phyloP scores from a whole-genome alignment of 1,140 invertebrate genomes.

The Tribolium castaneum region DNA sequence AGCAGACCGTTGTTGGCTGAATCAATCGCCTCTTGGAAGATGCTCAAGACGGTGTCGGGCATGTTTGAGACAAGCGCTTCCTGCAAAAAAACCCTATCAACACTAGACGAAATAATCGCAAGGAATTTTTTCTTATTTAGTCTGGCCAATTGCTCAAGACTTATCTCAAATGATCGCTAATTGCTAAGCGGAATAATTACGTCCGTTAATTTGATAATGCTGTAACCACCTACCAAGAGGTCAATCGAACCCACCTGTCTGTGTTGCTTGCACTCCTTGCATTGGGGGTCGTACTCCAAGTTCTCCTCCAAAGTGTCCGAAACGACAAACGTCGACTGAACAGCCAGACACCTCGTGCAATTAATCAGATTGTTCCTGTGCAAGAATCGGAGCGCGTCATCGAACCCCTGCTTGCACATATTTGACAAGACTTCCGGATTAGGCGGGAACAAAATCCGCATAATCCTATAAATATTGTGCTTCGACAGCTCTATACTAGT shows the following conservation, averaged over 20 bases:
- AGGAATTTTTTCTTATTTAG: background rate
- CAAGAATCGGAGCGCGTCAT: slow-evolving; percentile 93
- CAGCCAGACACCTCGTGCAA: slow-evolving; percentile 84
- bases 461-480: slow-evolving; percentile 93
- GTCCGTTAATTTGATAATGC: background rate
- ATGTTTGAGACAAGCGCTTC: slow-evolving; percentile 87
- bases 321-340: slow-evolving; percentile 84
- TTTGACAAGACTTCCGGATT: slow-evolving; percentile 91
- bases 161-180: background rate
- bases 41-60: slow-evolving; percentile 84
- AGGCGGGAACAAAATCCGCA: slow-evolving; percentile 93
- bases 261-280: slow-evolving; percentile 84
- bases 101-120: background rate
- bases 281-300: slow-evolving; percentile 83
- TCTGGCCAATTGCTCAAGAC: background rate
- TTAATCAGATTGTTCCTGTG: slow-evolving; percentile 92
- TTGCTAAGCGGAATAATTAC: background rate
- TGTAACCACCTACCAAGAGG: background rate
- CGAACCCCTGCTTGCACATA: slow-evolving; percentile 98
- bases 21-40: slow-evolving; percentile 93
- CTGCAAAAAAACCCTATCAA: slow-evolving; percentile 66
- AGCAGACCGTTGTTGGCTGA: slow-evolving; percentile 89
- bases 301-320: slow-evolving; percentile 75
- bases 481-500: slow-evolving; percentile 94
- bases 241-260: slow-evolving; percentile 72